phyloP scores from a whole-genome alignment of 1,140 invertebrate genomes.

The Heterodera schachtii region DNA sequence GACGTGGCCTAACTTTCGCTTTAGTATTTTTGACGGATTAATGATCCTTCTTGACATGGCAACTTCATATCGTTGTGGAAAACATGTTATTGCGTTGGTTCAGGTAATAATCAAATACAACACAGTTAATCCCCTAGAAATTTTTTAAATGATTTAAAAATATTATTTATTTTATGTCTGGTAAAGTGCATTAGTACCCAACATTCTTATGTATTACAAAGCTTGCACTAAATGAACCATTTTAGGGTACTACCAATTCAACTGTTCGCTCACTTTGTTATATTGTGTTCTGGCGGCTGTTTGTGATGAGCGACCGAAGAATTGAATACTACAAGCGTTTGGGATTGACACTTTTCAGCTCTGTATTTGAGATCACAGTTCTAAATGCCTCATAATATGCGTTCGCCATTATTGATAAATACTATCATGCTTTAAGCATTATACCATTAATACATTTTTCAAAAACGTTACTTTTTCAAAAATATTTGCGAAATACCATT shows the following conservation, averaged over 20 bases:
- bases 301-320: slow-evolving; percentile 18
- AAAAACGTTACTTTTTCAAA: too few relatives aligned
- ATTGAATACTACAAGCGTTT: slow-evolving; percentile 10
- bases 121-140: too few relatives aligned
- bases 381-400: slow-evolving; percentile 12
- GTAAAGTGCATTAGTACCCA: too few relatives aligned
- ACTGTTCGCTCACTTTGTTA: background rate
- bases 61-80: background rate
- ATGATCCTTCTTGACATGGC: slow-evolving; percentile 13
- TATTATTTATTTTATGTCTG: too few relatives aligned
- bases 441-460: too few relatives aligned
- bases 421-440: too few relatives aligned
- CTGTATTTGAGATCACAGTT: slow-evolving; percentile 2
- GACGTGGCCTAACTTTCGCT: slow-evolving; percentile 4
- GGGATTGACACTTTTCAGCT: background rate
- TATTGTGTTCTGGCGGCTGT: slow-evolving; percentile 8
- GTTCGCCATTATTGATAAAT: background rate
- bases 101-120: background rate
- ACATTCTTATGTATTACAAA: too few relatives aligned
- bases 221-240: background rate
- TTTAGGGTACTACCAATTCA: slow-evolving; percentile 8
- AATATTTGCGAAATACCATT: too few relatives aligned
- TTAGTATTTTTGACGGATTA: slow-evolving; percentile 11
- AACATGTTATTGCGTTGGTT: background rate
- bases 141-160: too few relatives aligned